Evolutionary conservation across 2,113 vertebrate genomes (phyloP).

Genomic region (Hyperoodon ampullatus): DNA sequence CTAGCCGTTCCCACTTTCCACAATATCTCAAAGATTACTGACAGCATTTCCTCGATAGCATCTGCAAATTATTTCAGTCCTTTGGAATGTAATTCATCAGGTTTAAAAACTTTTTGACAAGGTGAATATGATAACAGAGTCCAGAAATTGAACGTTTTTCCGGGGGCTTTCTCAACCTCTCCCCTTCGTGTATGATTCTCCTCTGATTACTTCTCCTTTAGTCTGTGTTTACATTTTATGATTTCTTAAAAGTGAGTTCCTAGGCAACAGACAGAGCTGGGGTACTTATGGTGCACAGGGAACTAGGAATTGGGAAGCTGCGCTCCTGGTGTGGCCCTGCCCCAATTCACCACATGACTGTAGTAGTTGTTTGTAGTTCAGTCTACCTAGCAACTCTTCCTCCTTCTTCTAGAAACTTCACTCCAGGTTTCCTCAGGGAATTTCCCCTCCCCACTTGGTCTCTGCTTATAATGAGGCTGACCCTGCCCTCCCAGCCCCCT

Average conservation of each 20-base stretch:
- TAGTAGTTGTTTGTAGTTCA: neutral
- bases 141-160: neutral
- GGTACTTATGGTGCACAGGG: neutral
- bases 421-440: neutral
- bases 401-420: neutral
- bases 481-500: no score
- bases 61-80: slow-evolving; percentile 50
- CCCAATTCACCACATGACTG: neutral
- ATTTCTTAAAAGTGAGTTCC: slow-evolving; percentile 47
- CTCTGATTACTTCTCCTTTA: slow-evolving; percentile 16
- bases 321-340: neutral
- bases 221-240: slow-evolving; percentile 46
- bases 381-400: neutral
- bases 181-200: neutral
- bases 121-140: neutral
- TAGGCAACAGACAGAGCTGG: slow-evolving; percentile 47
- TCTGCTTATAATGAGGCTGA: neutral
- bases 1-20: neutral
- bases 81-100: slow-evolving; percentile 33
- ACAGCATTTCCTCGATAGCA: neutral
- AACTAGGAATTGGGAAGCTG: neutral
- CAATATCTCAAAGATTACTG: neutral
- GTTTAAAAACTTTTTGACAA: slow-evolving; percentile 11
- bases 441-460: neutral
- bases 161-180: neutral